These are phyloP conservation scores for Drosophila mayri DNA, from an alignment of 1,140 invertebrate species.

Conservation along the genomic window DNA sequence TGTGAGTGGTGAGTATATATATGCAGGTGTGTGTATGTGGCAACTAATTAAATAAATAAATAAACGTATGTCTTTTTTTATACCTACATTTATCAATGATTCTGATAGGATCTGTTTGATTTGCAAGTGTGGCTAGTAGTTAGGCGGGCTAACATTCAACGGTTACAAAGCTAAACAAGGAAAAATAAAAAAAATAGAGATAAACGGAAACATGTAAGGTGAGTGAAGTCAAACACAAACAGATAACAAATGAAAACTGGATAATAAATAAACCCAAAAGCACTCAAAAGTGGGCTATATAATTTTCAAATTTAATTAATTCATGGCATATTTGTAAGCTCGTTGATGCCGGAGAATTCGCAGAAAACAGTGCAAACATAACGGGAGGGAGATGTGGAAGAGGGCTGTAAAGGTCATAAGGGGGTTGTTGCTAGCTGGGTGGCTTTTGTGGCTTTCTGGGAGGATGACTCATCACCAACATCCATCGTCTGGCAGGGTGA, in stretches of 20 bases:
- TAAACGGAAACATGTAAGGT: slow-evolving; percentile 26
- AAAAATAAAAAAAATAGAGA: slow-evolving; percentile 27
- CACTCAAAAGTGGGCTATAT: slow-evolving; percentile 28
- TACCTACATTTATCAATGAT: slow-evolving; percentile 58
- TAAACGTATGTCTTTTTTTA: slow-evolving; percentile 2
- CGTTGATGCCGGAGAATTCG: slow-evolving; percentile 15
- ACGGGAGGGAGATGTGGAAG: neutral
- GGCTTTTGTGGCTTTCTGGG: slow-evolving; percentile 16
- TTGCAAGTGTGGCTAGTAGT: slow-evolving; percentile 41
- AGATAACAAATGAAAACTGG: slow-evolving; percentile 15
- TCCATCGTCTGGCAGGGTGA: slow-evolving; percentile 12
- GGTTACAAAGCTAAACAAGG: slow-evolving; percentile 52
- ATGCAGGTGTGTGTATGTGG: neutral
- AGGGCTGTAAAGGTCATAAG: neutral
- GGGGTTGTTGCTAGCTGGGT: slow-evolving; percentile 12
- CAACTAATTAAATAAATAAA: slow-evolving; percentile 14
- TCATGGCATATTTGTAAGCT: slow-evolving; percentile 26
- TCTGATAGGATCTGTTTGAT: slow-evolving; percentile 20
- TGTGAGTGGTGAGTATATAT: slow-evolving; percentile 8
- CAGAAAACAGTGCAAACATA: slow-evolving; percentile 15
- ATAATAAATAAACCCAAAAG: slow-evolving; percentile 2
- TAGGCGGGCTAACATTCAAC: slow-evolving; percentile 43
- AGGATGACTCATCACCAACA: slow-evolving; percentile 38
- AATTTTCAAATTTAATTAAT: slow-evolving; percentile 19
- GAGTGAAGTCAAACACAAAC: slow-evolving; percentile 21